Base-by-base conservation (phyloP, 2,888 invertebrate species). In the Cryptus viduatorius region DNA sequence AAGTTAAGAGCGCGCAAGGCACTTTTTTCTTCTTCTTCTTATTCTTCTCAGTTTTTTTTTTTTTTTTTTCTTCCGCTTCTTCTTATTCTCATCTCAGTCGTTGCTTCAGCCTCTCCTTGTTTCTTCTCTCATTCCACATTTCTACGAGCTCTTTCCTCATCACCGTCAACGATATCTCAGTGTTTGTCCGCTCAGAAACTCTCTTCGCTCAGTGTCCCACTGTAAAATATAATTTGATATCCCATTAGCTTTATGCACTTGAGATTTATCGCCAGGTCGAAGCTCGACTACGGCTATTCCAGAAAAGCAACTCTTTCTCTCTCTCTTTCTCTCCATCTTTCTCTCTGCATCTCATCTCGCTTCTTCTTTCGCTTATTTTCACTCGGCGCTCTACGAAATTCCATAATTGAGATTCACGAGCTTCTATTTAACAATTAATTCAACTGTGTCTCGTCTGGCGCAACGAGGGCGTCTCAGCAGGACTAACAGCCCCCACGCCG, bases 231-330 rank as follows among this genome's bases (percentile, higher is more conserved):
- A 84, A 84, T 84, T 84, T 85, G 89, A 89, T 88, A 89, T 89
- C 89, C 88, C 89, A 89, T 89, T 88, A 88, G 89, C 88, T 89
- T 88, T 88, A 87, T 86, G 88, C 87, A 89, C 89, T 89, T 82
- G 84, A 87, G 86, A 90, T 91, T 90, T 89, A 90, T 90, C 83
- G 81, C 69, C 56, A 82, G 77, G 82, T 80, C 85, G 83, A 85
- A 83, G 59, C 79, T 79, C 69, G 76, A 65, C 67, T 67, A 10
- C 67, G 24, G 7, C 46, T 65, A 44, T 53, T 42, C 31, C n/a
- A 16, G 14, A 50, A 37, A 37, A 37, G 50, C 50, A 14, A 16
- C 16, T 53, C 53, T 56, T 29, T 37, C 53, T 14, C 64, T 4
- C 37, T 37, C 37, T 53, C 53, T 56, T 29, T 37, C 53, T 14